A percentile compares a stretch with the other conserved stretches of the same genome.
Evolutionary conservation across 2,888 invertebrate species (phyloP).

Genomic region (Boloria selene): DNA sequence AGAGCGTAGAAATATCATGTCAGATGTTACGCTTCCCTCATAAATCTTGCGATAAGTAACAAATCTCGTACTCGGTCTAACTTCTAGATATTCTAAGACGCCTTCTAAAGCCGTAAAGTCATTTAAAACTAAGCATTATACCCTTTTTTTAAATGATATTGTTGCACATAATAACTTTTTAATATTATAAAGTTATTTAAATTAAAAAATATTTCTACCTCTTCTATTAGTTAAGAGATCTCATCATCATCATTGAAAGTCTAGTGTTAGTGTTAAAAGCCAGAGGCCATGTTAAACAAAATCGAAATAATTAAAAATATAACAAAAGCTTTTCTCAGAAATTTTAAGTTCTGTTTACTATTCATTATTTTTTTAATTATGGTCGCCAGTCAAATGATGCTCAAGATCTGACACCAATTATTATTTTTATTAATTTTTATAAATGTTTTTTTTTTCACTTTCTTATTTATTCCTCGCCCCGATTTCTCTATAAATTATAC

Average conservation of each 20-base stretch:
- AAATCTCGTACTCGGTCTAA: too few species aligned
- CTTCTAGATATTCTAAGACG: too few species aligned
- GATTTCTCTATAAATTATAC: too few species aligned
- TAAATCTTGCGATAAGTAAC: too few species aligned
- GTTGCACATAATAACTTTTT: too few species aligned
- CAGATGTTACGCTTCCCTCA: too few species aligned
- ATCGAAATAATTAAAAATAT: constrained; percentile 29
- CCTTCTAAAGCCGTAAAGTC: too few species aligned
- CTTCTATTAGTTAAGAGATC: constrained; percentile 24
- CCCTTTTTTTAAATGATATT: too few species aligned
- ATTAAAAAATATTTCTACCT: constrained; percentile 16
- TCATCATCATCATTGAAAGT: constrained; percentile 18
- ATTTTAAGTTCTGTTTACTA: constrained; percentile 1
- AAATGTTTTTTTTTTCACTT: not conserved
- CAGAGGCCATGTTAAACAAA: constrained; percentile 23
- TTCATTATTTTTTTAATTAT: constrained; percentile 20
- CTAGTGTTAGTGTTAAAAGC: constrained; percentile 26
- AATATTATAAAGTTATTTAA: not conserved
- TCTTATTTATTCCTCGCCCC: not conserved
- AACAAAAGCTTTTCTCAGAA: constrained; percentile 18
- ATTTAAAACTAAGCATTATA: too few species aligned
- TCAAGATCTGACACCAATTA: constrained; percentile 9
- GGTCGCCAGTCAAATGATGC: constrained; percentile 7
- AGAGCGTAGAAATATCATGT: too few species aligned
- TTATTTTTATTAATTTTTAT: constrained; percentile 7